phyloP scores from a whole-genome alignment of 2,797 vertebrate genomes.

The Tinamus major region DNA sequence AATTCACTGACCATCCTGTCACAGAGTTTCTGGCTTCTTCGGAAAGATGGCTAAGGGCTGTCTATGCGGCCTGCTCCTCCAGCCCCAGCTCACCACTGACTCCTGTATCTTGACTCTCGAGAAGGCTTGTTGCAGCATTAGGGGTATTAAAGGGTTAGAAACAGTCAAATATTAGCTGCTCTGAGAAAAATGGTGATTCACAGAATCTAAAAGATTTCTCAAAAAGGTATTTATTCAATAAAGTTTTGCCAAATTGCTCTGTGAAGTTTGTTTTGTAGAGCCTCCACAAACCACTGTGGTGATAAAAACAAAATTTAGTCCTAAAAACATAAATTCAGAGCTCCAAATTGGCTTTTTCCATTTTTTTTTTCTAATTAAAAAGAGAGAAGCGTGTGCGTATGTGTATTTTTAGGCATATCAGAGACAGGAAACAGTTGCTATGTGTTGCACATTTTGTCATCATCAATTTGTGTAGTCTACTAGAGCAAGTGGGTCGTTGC shows the following conservation, averaged over 20 bases:
- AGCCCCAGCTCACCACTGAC: background rate
- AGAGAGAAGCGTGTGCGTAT: background rate
- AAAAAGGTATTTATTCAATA: background rate
- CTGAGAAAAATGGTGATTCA: background rate
- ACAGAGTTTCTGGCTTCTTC: background rate
- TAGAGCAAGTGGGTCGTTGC: background rate
- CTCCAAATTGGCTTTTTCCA: background rate
- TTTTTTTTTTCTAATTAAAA: background rate
- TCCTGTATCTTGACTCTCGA: background rate
- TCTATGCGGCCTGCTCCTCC: background rate
- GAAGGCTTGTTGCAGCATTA: background rate
- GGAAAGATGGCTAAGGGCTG: background rate
- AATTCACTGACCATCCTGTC: background rate
- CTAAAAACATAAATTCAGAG: background rate
- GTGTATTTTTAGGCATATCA: background rate
- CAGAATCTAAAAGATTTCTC: background rate
- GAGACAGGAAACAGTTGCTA: background rate
- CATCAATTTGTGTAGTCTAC: background rate
- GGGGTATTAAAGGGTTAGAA: background rate
- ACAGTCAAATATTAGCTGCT: background rate
- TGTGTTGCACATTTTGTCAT: background rate
- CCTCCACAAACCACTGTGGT: background rate
- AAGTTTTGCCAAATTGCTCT: background rate
- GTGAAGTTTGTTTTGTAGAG: background rate
- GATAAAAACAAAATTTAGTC: background rate